These are phyloP conservation scores for Sanderia malayensis DNA, from an alignment of 30 jellyfish, hydroid and myxozoan species.

Conservation along the genomic window DNA sequence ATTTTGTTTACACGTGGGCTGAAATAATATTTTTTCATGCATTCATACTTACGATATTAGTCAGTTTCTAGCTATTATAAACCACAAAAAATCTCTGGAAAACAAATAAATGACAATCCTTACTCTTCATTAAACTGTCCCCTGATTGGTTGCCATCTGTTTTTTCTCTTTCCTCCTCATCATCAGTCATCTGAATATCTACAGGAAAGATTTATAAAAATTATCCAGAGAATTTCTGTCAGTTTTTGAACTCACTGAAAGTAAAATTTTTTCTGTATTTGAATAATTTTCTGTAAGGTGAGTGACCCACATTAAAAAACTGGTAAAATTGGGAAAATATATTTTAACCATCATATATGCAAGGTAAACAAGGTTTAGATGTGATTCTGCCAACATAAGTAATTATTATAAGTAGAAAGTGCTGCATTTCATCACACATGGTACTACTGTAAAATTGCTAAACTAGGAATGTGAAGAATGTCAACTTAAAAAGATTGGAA, in stretches of 20 bases:
- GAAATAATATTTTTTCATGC: not conserved
- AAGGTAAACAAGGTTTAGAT: not conserved
- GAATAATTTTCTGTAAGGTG: not conserved
- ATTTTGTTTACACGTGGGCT: not conserved
- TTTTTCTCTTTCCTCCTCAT: not conserved
- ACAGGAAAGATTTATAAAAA: not conserved
- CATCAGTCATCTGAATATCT: not conserved
- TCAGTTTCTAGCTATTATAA: not conserved
- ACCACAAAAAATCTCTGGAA: not conserved
- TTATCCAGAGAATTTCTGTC: no score
- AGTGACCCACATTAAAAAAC: not conserved
- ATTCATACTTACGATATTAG: not conserved
- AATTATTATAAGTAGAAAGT: not conserved
- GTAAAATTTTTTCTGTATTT: not conserved
- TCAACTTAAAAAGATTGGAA: not conserved
- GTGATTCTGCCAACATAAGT: not conserved
- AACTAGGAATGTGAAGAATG: not conserved
- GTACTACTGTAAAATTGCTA: not conserved
- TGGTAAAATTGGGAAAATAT: not conserved
- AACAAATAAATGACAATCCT: not conserved
- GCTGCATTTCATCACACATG: conserved; percentile 1
- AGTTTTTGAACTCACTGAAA: not conserved
- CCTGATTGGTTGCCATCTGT: not conserved
- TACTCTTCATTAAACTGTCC: not conserved
- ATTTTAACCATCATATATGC: not conserved